phyloP scores from a whole-genome alignment of 2,797 vertebrate species.

The Hypotaenidia okinawae region DNA sequence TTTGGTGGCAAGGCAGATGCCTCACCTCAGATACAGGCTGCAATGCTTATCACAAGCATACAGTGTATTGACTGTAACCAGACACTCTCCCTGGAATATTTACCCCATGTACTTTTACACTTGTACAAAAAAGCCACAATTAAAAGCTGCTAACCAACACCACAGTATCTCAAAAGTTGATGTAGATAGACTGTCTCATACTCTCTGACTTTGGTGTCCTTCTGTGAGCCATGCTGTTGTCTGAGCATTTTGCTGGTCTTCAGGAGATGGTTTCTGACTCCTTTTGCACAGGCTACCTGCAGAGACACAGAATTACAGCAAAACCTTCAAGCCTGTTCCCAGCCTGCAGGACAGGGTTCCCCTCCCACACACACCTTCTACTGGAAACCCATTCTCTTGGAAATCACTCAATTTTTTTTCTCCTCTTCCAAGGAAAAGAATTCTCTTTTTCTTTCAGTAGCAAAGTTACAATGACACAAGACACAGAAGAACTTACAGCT shows the following conservation, averaged over 20 bases:
- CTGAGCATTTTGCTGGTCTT: conserved; percentile 87
- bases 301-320: conserved; percentile 34
- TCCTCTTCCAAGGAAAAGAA: background rate
- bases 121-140: background rate
- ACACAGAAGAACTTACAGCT: background rate
- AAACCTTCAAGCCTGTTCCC: background rate
- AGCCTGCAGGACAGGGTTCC: background rate
- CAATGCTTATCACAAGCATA: background rate
- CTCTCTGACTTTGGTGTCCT: conserved; percentile 89
- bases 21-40: background rate
- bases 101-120: background rate
- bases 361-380: no score
- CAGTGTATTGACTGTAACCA: background rate
- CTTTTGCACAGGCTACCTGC: conserved; percentile 77
- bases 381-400: background rate
- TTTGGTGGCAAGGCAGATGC: background rate
- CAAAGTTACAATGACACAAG: background rate
- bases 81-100: background rate
- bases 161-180: background rate
- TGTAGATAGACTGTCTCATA: conserved; percentile 73
- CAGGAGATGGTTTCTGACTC: conserved; percentile 83
- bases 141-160: background rate
- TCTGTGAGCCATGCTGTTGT: conserved; percentile 80
- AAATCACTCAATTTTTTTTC: background rate
- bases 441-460: background rate